Percentiles rank a stretch among this genome's conserved stretches.
Evolutionary conservation across 2,888 invertebrate species (phyloP).

Genomic region (Heliconius sara): DNA sequence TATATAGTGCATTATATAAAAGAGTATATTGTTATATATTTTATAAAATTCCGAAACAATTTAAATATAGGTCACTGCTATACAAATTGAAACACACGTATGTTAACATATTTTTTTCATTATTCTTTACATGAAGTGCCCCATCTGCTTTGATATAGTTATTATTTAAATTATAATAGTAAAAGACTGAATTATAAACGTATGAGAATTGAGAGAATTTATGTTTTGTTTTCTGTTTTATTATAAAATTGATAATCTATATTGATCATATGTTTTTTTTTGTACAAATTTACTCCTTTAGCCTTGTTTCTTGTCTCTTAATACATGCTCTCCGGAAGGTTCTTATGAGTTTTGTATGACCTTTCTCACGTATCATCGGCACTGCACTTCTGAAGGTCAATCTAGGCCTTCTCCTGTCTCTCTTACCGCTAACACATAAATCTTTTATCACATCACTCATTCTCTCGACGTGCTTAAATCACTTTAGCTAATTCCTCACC

Average conservation of each 20-base stretch:
- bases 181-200: constrained; percentile 6
- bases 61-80: constrained; percentile 11
- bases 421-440: neutral
- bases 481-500: neutral
- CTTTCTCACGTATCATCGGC: neutral
- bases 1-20: neutral
- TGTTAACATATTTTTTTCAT: constrained; percentile 10
- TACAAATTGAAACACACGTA: constrained; percentile 2
- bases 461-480: neutral
- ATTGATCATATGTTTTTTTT: too few species aligned
- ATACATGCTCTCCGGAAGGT: neutral
- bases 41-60: constrained; percentile 9
- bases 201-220: constrained; percentile 1
- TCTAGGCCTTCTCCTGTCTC: too few species aligned
- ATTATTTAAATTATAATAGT: constrained; percentile 14
- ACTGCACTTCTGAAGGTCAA: neutral
- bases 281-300: neutral
- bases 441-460: neutral
- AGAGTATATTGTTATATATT: neutral
- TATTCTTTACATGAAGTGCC: constrained; percentile 6
- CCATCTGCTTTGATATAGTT: constrained; percentile 15
- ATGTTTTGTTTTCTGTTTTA: neutral
- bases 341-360: too few species aligned
- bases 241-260: neutral
- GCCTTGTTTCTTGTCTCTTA: neutral